phyloP scores from a whole-genome alignment of 1,140 invertebrate genomes.

The Leptinotarsa texana region DNA sequence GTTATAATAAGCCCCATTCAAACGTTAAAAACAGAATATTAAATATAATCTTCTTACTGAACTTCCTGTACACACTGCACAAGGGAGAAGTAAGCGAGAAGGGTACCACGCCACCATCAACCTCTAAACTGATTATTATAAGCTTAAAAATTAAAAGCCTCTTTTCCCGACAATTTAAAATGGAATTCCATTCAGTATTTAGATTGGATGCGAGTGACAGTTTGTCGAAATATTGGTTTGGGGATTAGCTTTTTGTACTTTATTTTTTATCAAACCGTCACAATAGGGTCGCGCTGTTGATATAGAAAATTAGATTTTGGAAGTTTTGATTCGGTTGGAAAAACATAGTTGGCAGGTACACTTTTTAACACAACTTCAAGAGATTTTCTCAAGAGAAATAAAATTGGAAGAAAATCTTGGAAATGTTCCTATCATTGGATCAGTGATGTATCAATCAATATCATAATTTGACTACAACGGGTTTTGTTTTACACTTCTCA shows the following conservation, averaged over 20 bases:
- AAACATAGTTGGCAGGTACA: neutral
- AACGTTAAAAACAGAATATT: constrained; percentile 31
- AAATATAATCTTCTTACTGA: constrained; percentile 30
- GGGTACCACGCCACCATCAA: constrained; percentile 12
- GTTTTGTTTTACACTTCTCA: too few relatives aligned
- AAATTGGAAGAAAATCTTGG: too few relatives aligned
- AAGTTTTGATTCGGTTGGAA: neutral
- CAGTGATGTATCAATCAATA: too few relatives aligned
- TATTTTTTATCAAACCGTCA: constrained; percentile 16
- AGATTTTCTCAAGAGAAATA: too few relatives aligned
- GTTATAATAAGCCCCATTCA: constrained; percentile 16
- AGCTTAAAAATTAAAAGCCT: constrained; percentile 27
- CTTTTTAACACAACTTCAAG: too few relatives aligned
- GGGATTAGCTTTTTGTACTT: constrained; percentile 23
- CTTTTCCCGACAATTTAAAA: constrained; percentile 27
- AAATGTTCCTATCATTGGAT: too few relatives aligned
- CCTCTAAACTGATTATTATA: constrained; percentile 29
- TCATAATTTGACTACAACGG: too few relatives aligned
- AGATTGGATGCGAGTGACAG: constrained; percentile 24
- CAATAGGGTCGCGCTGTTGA: constrained; percentile 12
- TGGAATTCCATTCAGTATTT: constrained; percentile 22
- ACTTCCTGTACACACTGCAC: constrained; percentile 18
- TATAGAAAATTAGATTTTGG: neutral
- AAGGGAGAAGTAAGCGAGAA: constrained; percentile 3
- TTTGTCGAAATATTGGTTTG: constrained; percentile 25